phyloP scores from a whole-genome alignment of 2,888 invertebrate species.

The Torymus tubicola region DNA sequence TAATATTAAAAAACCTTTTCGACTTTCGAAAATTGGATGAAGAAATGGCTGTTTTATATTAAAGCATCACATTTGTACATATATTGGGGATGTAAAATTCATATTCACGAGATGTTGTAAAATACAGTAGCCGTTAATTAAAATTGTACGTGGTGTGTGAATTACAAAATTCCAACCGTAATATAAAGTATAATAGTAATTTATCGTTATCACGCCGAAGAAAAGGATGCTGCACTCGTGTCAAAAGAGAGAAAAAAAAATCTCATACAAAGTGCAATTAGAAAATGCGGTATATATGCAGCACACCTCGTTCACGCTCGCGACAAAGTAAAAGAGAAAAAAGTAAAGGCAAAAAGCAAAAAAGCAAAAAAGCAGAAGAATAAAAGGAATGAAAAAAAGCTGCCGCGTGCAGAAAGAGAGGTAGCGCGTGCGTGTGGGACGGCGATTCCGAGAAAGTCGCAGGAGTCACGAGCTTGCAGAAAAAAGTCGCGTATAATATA shows the following conservation, averaged over 20 bases:
- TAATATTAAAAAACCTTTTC: too few species aligned
- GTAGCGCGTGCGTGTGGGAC: slow-evolving; percentile 39
- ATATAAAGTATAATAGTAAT: background rate
- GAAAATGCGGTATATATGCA: background rate
- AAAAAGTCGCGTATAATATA: slow-evolving; percentile 59
- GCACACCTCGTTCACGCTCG: background rate
- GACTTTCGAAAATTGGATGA: too few species aligned
- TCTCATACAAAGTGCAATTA: slow-evolving; percentile 8
- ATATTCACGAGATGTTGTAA: too few species aligned
- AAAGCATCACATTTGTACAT: too few species aligned
- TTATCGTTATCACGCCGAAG: background rate
- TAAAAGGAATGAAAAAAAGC: background rate
- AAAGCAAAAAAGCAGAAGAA: slow-evolving; percentile 6
- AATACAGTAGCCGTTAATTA: too few species aligned
- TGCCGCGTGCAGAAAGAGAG: background rate
- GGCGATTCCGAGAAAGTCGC: slow-evolving; percentile 27
- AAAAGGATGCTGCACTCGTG: background rate
- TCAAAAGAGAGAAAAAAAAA: background rate
- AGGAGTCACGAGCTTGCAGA: slow-evolving; percentile 61
- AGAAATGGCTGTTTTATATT: too few species aligned
- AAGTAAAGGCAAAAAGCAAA: background rate
- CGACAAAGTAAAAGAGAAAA: slow-evolving; percentile 25
- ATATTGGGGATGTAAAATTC: too few species aligned
- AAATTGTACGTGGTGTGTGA: too few species aligned
- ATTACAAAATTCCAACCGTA: too few species aligned